Evolutionary conservation across 2,888 invertebrate species (phyloP).

Genomic region (Cenopis cana): DNA sequence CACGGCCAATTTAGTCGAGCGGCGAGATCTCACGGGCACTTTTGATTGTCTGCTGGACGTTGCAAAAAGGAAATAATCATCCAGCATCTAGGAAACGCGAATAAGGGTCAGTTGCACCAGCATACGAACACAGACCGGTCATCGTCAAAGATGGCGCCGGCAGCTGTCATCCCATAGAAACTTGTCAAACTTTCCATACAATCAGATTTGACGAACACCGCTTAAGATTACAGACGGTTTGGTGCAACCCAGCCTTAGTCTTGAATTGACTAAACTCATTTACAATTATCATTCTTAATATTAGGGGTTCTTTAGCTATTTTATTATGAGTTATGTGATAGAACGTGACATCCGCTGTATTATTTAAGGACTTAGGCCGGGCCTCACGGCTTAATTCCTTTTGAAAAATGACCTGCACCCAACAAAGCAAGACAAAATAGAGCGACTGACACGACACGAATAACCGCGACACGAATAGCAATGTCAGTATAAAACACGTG

Average conservation of each 20-base stretch:
- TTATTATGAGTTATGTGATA: too few relatives aligned
- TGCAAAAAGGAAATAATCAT: conserved; percentile 58
- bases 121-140: too few relatives aligned
- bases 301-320: conserved; percentile 10
- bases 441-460: conserved; percentile 52
- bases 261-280: neutral
- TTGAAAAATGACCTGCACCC: conserved; percentile 63
- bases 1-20: conserved; percentile 68
- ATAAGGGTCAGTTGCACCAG: too few relatives aligned
- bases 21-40: conserved; percentile 62
- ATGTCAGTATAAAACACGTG: conserved; percentile 55
- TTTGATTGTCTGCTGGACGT: conserved; percentile 64
- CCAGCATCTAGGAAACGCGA: conserved; percentile 26
- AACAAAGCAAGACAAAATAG: conserved; percentile 54
- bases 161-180: too few relatives aligned
- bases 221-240: too few relatives aligned
- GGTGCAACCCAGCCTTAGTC: too few relatives aligned
- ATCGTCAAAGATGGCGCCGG: too few relatives aligned
- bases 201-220: too few relatives aligned
- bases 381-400: conserved; percentile 58
- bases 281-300: conserved; percentile 2
- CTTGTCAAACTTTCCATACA: too few relatives aligned
- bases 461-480: conserved; percentile 63
- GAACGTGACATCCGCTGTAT: conserved; percentile 56
- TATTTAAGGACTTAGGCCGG: conserved; percentile 58